Conservation (phyloP, 2,888 invertebrate species). For the Megastigmus dorsalis region DNA sequence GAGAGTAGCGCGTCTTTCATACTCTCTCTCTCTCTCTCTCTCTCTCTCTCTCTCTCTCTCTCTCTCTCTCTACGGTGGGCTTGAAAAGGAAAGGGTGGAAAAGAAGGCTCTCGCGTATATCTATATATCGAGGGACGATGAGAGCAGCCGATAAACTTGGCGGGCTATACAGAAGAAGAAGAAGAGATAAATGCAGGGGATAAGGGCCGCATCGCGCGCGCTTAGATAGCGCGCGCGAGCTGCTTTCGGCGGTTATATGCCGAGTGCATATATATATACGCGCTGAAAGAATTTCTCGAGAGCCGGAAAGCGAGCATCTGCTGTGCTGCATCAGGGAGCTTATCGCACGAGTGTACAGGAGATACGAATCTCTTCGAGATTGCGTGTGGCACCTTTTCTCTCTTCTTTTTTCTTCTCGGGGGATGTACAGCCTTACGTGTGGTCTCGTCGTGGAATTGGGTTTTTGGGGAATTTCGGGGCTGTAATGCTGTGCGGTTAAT, state of each 20-base stretch:
- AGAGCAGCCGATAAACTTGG: background rate
- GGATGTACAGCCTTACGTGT: no score
- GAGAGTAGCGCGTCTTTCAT: no score
- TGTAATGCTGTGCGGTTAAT: no score
- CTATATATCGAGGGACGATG: constrained; percentile 19
- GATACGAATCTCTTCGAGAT: constrained; percentile 18
- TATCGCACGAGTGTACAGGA: background rate
- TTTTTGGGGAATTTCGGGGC: no score
- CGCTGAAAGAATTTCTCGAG: constrained; percentile 14
- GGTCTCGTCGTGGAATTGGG: no score
- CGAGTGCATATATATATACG: no score
- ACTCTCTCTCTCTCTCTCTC: no score
- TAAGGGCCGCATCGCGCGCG: constrained; percentile 3
- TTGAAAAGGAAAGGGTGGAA: constrained; percentile 14
- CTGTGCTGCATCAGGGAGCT: constrained; percentile 23
- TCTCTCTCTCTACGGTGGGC: no score
- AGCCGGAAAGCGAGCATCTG: constrained; percentile 35
- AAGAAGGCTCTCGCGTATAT: background rate
- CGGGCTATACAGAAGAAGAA: background rate
- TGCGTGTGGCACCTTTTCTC: constrained; percentile 21
- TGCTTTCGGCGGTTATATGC: no score
- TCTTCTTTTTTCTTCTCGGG: no score
- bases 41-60: no score
- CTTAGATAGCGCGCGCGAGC: background rate
- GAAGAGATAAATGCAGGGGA: constrained; percentile 23